Conservation (phyloP, 1,140 invertebrate species). For the Fopius arisanus region DNA sequence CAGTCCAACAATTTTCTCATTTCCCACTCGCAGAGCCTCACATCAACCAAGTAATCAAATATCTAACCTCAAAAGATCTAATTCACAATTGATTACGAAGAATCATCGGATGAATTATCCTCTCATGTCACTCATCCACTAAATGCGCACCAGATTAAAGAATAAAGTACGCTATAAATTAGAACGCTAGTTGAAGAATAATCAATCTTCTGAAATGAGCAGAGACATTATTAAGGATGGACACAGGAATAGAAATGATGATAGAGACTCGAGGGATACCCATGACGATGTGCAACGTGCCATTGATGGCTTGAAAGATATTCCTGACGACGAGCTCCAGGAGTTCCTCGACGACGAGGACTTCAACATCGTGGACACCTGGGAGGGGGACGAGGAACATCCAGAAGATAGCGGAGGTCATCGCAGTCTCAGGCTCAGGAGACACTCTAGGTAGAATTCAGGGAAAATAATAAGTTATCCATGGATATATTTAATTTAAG, state of each 20-base stretch:
- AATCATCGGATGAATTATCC: no score
- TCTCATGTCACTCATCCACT: no score
- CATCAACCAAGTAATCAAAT: not conserved
- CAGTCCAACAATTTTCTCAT: no score
- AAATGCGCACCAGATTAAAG: no score
- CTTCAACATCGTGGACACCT: constrained; percentile 58
- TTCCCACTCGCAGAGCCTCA: no score
- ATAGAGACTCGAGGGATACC: not conserved
- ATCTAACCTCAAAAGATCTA: not conserved
- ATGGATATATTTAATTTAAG: not conserved
- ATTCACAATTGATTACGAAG: not conserved
- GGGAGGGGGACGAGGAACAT: constrained; percentile 56
- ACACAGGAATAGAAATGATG: not conserved
- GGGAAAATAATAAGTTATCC: not conserved
- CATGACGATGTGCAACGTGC: constrained; percentile 29
- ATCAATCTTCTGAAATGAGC: not conserved
- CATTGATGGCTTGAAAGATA: constrained; percentile 29
- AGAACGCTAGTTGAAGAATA: not conserved
- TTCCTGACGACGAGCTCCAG: constrained; percentile 50
- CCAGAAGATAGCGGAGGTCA: not conserved
- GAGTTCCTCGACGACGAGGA: constrained; percentile 57
- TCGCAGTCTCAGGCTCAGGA: constrained; percentile 23
- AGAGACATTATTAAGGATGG: constrained; percentile 3
- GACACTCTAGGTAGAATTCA: constrained; percentile 50
- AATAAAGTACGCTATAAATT: no score